phyloP scores from a whole-genome alignment of 2,797 vertebrate genomes.

The Scleropages formosus region DNA sequence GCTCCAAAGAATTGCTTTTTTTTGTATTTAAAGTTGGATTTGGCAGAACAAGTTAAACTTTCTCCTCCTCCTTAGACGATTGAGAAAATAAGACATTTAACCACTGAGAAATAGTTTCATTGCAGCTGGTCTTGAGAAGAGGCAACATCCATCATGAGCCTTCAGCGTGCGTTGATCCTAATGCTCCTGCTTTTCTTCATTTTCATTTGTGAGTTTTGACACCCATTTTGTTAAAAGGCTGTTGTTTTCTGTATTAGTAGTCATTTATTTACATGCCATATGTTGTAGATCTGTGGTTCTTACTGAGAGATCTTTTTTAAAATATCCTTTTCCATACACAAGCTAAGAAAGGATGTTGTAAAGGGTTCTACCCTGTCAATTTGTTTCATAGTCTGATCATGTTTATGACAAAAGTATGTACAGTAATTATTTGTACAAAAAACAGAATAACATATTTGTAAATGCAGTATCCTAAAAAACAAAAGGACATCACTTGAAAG shows the following conservation, averaged over 20 bases:
- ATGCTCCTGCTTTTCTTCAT: conserved; percentile 32
- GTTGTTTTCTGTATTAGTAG: not conserved
- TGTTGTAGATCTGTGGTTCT: not conserved
- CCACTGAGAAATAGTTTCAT: not conserved
- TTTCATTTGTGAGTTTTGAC: conserved; percentile 37
- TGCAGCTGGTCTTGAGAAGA: not conserved
- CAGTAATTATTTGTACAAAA: not conserved
- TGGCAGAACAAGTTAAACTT: conserved; percentile 12
- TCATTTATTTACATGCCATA: not conserved
- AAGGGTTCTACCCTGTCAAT: not conserved
- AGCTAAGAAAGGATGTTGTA: no score
- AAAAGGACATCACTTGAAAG: no score
- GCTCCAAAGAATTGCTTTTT: conserved; percentile 24
- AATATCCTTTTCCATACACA: no score
- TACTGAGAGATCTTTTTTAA: not conserved
- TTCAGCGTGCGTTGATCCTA: conserved; percentile 27
- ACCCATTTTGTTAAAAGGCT: not conserved
- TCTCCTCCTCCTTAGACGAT: not conserved
- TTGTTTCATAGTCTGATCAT: not conserved
- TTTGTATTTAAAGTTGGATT: not conserved
- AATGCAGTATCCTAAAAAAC: no score
- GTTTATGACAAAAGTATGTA: not conserved
- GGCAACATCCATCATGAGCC: conserved; percentile 36
- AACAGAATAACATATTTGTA: not conserved
- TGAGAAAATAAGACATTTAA: not conserved